Evolutionary conservation across 2,113 vertebrate genomes (phyloP), one percentile per base, ranked within the genome.

Genomic region (Recurvirostra avosetta): DNA sequence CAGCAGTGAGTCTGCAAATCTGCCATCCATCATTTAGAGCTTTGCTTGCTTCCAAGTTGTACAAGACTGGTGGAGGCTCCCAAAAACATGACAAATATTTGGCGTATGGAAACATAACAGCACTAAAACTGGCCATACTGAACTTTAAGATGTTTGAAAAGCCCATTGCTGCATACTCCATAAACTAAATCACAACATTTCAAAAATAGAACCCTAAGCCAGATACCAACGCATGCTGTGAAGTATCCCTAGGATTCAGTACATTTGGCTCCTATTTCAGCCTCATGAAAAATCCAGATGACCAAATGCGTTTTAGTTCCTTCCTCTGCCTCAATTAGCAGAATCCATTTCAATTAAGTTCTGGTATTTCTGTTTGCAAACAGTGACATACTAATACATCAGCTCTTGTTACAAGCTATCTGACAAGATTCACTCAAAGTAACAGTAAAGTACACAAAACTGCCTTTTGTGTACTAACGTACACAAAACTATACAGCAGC

Each of bases 81-180:
- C 70, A 86, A 96, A 97, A 95, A n/a, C 55, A 95, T 5, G 58
- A 92, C 84, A 94, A 92, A 75, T 75, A 95, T 88, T 94, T 95
- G 91, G 95, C 91, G 56, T 21, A 56, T 52, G 53, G 85, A 90
- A 92, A 90, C 7, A 11, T 6, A 77, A 40, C 89, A 80, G 74
- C 43, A 63, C 74, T 90, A 58, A 73, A 92, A 72, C 49, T 53
- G 73, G 40, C 47, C 73, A 65, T 9, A 13, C 4, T 79, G 63
- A 83, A 95, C 45, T 86, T 66, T 15, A 53, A 50, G 79, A 87
- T 84, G 73, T 73, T 81, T 58, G 21, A 81, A 65, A 88, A 95
- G 81, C 58, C 74, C 53, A 27, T 62, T 89, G 72, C 36, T 96
- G 86, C 70, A 61, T 32, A 68, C 23, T 65, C 74, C 65, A 73